These are phyloP conservation scores for Apeltes quadracus DNA, from an alignment of 2,113 vertebrate species.

Conservation along the genomic window DNA sequence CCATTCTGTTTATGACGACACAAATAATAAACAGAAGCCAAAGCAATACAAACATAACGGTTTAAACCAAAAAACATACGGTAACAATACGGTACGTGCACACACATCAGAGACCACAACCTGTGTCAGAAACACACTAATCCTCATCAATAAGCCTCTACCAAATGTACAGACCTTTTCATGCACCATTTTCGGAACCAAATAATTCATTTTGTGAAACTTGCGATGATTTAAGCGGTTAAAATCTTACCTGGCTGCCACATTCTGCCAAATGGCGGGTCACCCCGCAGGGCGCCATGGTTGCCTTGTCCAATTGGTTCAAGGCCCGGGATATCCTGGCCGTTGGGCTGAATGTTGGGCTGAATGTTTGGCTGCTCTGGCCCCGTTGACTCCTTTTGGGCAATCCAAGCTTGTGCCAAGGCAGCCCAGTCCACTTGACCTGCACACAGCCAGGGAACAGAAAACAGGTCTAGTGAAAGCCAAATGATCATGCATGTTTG, in stretches of 20 bases:
- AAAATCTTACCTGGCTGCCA: slow-evolving; percentile 91
- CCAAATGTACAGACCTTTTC: neutral
- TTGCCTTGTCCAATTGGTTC: slow-evolving; percentile 89
- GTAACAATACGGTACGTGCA: no score
- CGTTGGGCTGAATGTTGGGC: slow-evolving; percentile 93
- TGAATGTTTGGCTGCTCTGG: slow-evolving; percentile 86
- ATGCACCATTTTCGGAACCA: neutral
- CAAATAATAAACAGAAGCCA: neutral
- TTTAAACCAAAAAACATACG: no score
- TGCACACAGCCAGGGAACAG: slow-evolving; percentile 49
- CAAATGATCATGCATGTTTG: neutral
- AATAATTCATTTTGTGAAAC: neutral
- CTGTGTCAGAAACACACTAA: no score
- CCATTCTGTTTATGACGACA: slow-evolving; percentile 87
- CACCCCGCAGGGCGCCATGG: slow-evolving; percentile 90
- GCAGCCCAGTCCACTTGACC: slow-evolving; percentile 99
- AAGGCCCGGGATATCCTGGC: slow-evolving; percentile 89
- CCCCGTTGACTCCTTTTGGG: slow-evolving; percentile 94
- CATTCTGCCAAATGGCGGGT: slow-evolving; percentile 92
- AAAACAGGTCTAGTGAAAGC: neutral
- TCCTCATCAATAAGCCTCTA: neutral
- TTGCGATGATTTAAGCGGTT: neutral
- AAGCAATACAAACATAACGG: neutral
- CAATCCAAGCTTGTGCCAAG: slow-evolving; percentile 99
- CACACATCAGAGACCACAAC: neutral